Base-by-base conservation (phyloP, 1,140 invertebrate species). In the Zeugodacus cucurbitae region DNA sequence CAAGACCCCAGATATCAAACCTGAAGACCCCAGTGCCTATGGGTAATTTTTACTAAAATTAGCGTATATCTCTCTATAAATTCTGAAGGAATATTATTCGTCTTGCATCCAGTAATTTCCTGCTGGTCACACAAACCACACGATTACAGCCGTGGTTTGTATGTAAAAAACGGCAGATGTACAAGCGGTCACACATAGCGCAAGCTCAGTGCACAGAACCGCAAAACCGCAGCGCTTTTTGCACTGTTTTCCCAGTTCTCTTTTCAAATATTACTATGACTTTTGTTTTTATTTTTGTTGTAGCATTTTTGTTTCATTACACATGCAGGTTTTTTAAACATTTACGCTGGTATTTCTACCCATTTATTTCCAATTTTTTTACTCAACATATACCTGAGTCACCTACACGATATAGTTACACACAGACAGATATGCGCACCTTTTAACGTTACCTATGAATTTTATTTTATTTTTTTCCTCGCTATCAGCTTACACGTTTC, bases 401-500 rank as follows among this genome's bases (percentile, higher is more conserved):
- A 70, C 48, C 14, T 54, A 20, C 48, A 54, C 32, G 0, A 70
- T 3, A n/a, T n/a, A n/a, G n/a, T n/a, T n/a, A 20, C 32, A n/a
- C 34, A n/a, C 37, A 22, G 1, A 48, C n/a, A 26, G 11, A 26
- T n/a, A 54, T 48, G 74, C 34, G 48, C 41, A 82, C 74, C 74
- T 54, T 82, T 82, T 48, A 82, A 48, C 14, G 74, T 41, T 48
- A 74, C 1, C 67, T 5, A 10, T 37, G 17, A 14, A 26, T 82
- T 37, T 70, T 34, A 34, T 70, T 70, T 29, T 70, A 11, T 70
- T 70, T 44, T 82, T 82, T 70, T 29, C 5, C 7, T 11, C 58
- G 74, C 48, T 82, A 82, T 82, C 74, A 37, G 74, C 74, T 48
- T 29, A 48, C 37, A 82, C n/a, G 74, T 82, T 82, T 82, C 41